These are phyloP conservation scores for Sylvilagus bachmani DNA, from an alignment of 2,113 vertebrate species.

Conservation along the genomic window DNA sequence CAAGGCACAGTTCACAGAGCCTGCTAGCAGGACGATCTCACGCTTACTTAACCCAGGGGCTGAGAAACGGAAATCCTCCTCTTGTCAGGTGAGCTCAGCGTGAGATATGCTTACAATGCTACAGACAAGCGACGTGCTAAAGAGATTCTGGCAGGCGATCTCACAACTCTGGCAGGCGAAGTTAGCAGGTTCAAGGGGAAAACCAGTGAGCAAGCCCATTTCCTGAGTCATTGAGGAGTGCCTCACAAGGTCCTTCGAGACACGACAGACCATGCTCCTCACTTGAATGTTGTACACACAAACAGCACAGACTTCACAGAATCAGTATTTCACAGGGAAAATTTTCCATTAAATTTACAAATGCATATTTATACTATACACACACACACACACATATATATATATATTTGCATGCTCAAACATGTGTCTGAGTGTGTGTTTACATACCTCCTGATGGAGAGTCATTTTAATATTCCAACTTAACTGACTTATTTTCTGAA, in stretches of 20 bases:
- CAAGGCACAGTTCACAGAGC: not conserved
- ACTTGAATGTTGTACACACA: not conserved
- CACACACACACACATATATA: no score
- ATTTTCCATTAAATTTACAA: not conserved
- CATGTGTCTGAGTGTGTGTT: not conserved
- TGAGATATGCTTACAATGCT: not conserved
- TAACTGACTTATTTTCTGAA: not conserved
- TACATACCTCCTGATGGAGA: not conserved
- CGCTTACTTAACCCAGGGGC: not conserved
- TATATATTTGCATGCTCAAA: not conserved
- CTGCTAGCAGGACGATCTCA: not conserved
- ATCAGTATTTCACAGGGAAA: not conserved
- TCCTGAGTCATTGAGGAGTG: not conserved
- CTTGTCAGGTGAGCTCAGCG: constrained; percentile 34
- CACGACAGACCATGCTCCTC: not conserved
- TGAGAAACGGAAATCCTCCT: constrained; percentile 39
- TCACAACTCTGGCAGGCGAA: not conserved
- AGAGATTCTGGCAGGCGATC: not conserved
- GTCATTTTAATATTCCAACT: not conserved
- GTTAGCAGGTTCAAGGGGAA: not conserved
- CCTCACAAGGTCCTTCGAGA: not conserved
- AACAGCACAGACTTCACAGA: not conserved
- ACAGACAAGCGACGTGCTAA: not conserved
- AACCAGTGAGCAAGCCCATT: constrained; percentile 4
- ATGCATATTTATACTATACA: not conserved